phyloP scores from a whole-genome alignment of 2,113 vertebrate genomes.

The Mustela lutreola region DNA sequence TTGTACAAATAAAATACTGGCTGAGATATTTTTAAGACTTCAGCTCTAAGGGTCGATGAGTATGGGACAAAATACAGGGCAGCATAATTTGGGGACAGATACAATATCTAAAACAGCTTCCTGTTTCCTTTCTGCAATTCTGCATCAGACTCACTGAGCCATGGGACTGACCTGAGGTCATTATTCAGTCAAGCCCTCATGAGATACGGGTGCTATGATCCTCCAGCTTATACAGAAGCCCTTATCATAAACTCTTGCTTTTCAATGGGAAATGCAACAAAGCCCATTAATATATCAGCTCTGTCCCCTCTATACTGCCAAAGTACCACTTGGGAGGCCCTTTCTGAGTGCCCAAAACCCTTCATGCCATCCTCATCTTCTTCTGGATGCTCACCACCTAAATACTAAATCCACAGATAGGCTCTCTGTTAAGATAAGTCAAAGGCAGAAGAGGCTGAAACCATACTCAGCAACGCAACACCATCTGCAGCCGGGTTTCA shows the following conservation, averaged over 20 bases:
- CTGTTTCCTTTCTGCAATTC: background rate
- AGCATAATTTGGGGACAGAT: too few species aligned
- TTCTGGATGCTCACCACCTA: background rate
- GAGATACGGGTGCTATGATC: accelerated
- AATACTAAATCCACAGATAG: accelerated
- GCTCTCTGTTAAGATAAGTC: background rate
- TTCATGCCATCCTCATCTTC: background rate
- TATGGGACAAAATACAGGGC: background rate
- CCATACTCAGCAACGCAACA: too few species aligned
- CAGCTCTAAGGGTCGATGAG: background rate
- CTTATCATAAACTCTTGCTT: background rate
- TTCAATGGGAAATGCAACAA: background rate
- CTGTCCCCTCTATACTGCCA: background rate
- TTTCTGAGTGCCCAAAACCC: background rate
- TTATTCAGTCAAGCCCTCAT: background rate
- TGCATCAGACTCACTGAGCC: background rate
- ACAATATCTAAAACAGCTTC: background rate
- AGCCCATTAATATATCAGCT: background rate
- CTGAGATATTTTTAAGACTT: background rate
- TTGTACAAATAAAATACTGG: background rate
- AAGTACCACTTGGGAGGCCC: background rate
- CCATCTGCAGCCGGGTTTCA: too few species aligned
- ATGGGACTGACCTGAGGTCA: background rate
- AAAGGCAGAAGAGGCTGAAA: background rate
- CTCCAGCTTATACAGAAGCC: accelerated